Conservation (phyloP, 1,140 invertebrate species). For the Bombus waltoni region DNA sequence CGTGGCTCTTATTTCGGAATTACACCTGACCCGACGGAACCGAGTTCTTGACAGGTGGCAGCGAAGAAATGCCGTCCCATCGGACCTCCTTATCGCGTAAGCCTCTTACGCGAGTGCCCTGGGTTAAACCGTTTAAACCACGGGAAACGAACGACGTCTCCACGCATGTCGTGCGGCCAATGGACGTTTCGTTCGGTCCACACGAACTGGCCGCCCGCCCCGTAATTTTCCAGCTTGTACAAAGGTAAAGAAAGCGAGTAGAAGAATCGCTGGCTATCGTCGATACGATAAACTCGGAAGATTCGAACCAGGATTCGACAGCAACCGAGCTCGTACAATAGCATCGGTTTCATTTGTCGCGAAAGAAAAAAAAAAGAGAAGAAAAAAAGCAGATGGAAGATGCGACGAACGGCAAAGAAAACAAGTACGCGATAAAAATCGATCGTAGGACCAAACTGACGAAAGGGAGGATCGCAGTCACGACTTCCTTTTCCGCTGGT, state of each 20-base stretch:
- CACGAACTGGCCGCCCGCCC: not conserved
- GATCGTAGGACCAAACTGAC: not conserved
- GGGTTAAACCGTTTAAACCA: slow-evolving; percentile 20
- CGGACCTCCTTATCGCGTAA: slow-evolving; percentile 47
- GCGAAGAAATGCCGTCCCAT: slow-evolving; percentile 47
- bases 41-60: slow-evolving; percentile 52
- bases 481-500: slow-evolving; percentile 66
- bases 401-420: too few species aligned
- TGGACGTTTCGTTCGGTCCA: not conserved
- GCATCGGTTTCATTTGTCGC: not conserved
- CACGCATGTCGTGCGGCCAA: not conserved
- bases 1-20: slow-evolving; percentile 60
- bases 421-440: not conserved
- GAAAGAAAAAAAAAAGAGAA: not conserved
- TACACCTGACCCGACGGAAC: slow-evolving; percentile 47
- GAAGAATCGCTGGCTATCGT: not conserved
- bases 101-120: slow-evolving; percentile 32
- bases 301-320: not conserved
- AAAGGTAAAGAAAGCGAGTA: not conserved
- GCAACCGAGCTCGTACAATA: not conserved
- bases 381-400: not conserved
- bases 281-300: too few species aligned
- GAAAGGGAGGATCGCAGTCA: slow-evolving; percentile 52
- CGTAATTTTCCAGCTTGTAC: not conserved
- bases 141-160: slow-evolving; percentile 37